A percentile compares a stretch with the other conserved stretches of the same genome.
phyloP scores from a whole-genome alignment of 2,888 invertebrate species.

The Rotaria magnacalcarata region DNA sequence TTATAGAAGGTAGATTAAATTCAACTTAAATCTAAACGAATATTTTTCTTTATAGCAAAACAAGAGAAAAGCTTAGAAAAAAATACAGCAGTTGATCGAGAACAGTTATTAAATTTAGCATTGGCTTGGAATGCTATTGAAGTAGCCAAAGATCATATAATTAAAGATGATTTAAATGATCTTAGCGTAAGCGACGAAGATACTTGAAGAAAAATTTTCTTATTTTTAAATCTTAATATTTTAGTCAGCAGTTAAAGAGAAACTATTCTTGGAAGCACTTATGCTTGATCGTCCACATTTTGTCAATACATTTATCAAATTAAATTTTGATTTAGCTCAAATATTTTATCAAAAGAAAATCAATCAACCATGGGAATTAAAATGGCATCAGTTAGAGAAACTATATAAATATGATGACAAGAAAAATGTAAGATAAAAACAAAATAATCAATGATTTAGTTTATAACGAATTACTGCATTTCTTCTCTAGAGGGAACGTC shows the following conservation, averaged over 20 bases:
- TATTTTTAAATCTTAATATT: background rate
- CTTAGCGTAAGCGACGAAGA: background rate
- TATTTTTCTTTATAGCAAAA: background rate
- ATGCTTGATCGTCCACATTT: background rate
- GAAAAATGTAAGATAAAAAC: background rate
- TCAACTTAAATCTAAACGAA: background rate
- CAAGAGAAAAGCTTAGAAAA: background rate
- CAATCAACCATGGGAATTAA: conserved; percentile 1
- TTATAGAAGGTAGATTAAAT: background rate
- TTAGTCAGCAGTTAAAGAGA: background rate
- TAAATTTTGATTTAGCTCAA: background rate
- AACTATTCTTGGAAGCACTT: background rate
- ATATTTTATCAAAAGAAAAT: background rate
- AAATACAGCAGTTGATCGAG: background rate
- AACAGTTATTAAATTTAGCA: background rate
- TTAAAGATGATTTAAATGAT: conserved; percentile 18
- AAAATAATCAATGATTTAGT: background rate
- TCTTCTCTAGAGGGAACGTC: conserved; percentile 9
- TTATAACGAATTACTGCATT: background rate
- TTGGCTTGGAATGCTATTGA: conserved; percentile 1
- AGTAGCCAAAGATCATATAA: background rate
- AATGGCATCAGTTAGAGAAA: background rate
- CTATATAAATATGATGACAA: background rate
- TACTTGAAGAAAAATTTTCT: background rate
- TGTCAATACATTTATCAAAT: conserved; percentile 25